Conservation (phyloP, 1,140 invertebrate genomes). For the Marisa cornuarietis region DNA sequence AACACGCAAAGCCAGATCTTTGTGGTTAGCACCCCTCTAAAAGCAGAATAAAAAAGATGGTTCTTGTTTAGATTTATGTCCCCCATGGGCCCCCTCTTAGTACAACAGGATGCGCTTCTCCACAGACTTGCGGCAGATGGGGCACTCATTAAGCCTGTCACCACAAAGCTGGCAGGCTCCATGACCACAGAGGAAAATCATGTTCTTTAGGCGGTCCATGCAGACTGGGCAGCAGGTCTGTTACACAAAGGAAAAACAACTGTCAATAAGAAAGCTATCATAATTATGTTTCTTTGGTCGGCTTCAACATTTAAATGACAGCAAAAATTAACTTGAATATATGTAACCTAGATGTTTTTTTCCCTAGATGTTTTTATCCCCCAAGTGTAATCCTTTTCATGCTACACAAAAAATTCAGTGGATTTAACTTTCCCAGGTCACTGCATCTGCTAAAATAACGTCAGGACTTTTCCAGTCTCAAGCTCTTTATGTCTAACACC, state of each 20-base stretch:
- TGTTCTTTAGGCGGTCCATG: constrained; percentile 95
- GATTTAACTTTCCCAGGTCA: too few species aligned
- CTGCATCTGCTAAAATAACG: too few species aligned
- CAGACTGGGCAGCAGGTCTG: constrained; percentile 98
- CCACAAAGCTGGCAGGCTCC: constrained; percentile 98
- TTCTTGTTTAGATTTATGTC: neutral
- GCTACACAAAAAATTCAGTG: too few species aligned
- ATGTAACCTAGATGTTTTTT: too few species aligned
- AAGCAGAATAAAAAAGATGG: neutral
- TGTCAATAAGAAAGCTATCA: too few species aligned
- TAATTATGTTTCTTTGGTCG: too few species aligned
- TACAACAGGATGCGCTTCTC: constrained; percentile 95
- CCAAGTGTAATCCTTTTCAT: too few species aligned
- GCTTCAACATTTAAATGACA: too few species aligned
- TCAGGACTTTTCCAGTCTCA: too few species aligned
- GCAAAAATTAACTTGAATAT: too few species aligned
- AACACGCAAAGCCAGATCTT: neutral
- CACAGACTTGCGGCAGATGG: constrained; percentile 94
- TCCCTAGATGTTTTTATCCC: too few species aligned
- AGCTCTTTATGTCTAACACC: too few species aligned
- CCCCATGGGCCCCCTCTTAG: constrained; percentile 55
- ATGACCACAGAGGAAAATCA: constrained; percentile 98
- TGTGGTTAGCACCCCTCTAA: neutral
- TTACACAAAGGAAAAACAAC: constrained; percentile 28
- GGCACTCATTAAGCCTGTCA: constrained; percentile 95